These are phyloP conservation scores for Karalla daura DNA, from an alignment of 2,797 vertebrate species.

Conservation along the genomic window DNA sequence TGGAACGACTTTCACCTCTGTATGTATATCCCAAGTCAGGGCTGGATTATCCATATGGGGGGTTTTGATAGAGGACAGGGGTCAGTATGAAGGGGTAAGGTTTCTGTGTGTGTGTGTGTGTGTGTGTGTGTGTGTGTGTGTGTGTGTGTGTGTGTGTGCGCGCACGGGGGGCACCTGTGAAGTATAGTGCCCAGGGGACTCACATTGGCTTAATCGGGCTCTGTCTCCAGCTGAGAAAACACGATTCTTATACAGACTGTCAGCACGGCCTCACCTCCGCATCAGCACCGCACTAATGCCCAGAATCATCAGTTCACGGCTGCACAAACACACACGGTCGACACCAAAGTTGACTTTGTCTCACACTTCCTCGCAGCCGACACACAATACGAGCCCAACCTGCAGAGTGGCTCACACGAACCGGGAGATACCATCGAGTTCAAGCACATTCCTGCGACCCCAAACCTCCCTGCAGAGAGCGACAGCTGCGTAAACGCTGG, in stretches of 20 bases:
- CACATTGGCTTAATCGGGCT: too few species aligned
- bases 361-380: slow-evolving; percentile 15
- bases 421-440: slow-evolving; percentile 34
- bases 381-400: background rate
- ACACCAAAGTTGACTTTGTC: slow-evolving; percentile 34
- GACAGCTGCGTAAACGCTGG: slow-evolving; percentile 12
- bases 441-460: slow-evolving; percentile 44
- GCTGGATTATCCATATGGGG: too few species aligned
- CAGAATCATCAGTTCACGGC: slow-evolving; percentile 25
- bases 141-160: too few species aligned
- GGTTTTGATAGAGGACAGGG: too few species aligned
- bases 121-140: too few species aligned
- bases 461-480: slow-evolving; percentile 11
- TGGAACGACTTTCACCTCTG: background rate
- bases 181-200: too few species aligned
- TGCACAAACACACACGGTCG: slow-evolving; percentile 41
- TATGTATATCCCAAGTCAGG: too few species aligned
- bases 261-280: slow-evolving; percentile 32
- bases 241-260: slow-evolving; percentile 2
- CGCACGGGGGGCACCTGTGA: too few species aligned
- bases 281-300: slow-evolving; percentile 48
- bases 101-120: too few species aligned
- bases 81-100: too few species aligned
- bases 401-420: background rate
- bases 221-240: slow-evolving; percentile 68